phyloP scores from a whole-genome alignment of 2,888 invertebrate genomes.

The Selenia dentaria region DNA sequence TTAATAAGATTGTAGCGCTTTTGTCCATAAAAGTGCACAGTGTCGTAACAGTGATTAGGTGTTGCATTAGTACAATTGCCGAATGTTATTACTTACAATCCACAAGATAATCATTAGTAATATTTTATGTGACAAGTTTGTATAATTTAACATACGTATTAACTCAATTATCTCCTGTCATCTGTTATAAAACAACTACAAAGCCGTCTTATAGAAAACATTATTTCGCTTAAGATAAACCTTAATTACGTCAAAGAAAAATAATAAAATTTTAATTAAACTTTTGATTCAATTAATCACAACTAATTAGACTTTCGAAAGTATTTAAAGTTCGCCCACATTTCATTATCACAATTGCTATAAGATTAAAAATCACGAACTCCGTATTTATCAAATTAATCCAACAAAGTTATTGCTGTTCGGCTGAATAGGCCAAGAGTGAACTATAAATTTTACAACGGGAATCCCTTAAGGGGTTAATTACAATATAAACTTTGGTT shows the following conservation, averaged over 20 bases:
- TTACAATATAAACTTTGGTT: constrained; percentile 38
- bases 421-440: constrained; percentile 24
- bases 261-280: not conserved
- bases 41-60: too few species aligned
- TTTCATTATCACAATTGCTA: not conserved
- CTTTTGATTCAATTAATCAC: not conserved
- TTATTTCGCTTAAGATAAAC: not conserved
- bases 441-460: constrained; percentile 33
- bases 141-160: too few species aligned
- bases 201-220: too few species aligned
- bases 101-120: too few species aligned
- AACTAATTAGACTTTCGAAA: constrained; percentile 5
- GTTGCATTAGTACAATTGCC: too few species aligned
- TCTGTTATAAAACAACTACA: too few species aligned
- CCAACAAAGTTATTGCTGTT: constrained; percentile 22
- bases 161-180: too few species aligned
- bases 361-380: constrained; percentile 8
- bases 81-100: too few species aligned
- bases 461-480: constrained; percentile 30
- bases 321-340: not conserved
- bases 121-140: too few species aligned
- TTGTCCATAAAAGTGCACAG: too few species aligned
- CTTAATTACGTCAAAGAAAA: too few species aligned
- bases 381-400: constrained; percentile 13
- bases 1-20: too few species aligned